Percentiles rank a stretch among this genome's conserved stretches.
These are phyloP conservation scores for Colius striatus DNA, from an alignment of 2,113 vertebrate species.

Conservation along the genomic window DNA sequence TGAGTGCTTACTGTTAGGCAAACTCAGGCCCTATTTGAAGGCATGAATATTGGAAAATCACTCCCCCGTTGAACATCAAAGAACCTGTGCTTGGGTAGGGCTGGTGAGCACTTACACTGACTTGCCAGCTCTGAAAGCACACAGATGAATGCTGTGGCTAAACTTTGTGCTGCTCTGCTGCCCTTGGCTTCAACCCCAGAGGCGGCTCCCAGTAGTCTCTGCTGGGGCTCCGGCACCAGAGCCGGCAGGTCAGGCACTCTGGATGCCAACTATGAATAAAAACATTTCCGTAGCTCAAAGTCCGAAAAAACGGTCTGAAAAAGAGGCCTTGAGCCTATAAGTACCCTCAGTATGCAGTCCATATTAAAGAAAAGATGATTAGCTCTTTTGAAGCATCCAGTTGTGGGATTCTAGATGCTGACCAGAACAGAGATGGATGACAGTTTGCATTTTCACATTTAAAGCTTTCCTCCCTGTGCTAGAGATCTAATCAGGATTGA, in stretches of 20 bases:
- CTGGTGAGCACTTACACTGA: background rate
- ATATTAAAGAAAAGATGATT: constrained; percentile 60
- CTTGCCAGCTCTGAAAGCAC: background rate
- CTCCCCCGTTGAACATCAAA: background rate
- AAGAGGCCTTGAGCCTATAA: background rate
- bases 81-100: background rate
- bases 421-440: constrained; percentile 64
- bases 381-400: constrained; percentile 48
- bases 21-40: background rate
- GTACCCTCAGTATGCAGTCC: constrained; percentile 5
- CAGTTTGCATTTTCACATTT: constrained; percentile 14
- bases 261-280: constrained; percentile 8
- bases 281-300: background rate
- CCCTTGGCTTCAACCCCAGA: background rate
- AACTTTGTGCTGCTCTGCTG: background rate
- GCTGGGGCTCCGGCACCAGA: background rate
- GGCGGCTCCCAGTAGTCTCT: background rate
- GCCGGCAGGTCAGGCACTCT: background rate
- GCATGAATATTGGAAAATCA: background rate
- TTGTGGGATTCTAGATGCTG: constrained; percentile 25
- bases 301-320: constrained; percentile 14
- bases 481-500: constrained; percentile 56
- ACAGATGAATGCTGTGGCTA: background rate
- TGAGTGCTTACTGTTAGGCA: background rate
- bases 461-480: constrained; percentile 20